phyloP scores from a whole-genome alignment of 2,797 vertebrate genomes.

The Rhincodon typus region DNA sequence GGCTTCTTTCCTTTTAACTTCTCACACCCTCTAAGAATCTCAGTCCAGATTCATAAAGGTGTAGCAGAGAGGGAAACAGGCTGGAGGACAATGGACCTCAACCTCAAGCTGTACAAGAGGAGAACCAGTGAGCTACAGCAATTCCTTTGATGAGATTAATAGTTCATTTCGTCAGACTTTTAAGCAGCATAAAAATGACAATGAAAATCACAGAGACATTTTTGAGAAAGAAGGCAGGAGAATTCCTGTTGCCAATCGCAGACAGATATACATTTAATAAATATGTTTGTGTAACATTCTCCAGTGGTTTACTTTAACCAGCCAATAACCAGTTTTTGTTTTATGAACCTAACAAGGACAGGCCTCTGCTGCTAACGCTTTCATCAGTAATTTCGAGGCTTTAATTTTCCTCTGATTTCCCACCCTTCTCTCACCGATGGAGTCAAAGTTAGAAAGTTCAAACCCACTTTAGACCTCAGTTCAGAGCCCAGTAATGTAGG shows the following conservation, averaged over 20 bases:
- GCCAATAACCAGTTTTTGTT: not conserved
- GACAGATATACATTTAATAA: not conserved
- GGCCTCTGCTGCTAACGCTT: not conserved
- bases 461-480: not conserved
- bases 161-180: not conserved
- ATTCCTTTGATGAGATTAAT: not conserved
- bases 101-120: not conserved
- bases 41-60: not conserved
- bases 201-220: not conserved
- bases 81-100: not conserved
- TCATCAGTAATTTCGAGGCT: not conserved
- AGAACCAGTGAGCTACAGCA: no score
- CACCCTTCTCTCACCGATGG: not conserved
- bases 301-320: not conserved
- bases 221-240: not conserved
- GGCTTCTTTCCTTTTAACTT: not conserved
- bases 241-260: not conserved
- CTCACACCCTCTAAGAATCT: not conserved
- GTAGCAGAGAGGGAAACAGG: not conserved
- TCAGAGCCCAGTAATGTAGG: no score
- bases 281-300: not conserved
- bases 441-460: not conserved
- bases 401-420: not conserved
- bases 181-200: not conserved
- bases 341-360: not conserved